Evolutionary conservation across 2,888 invertebrate species (phyloP).

Genomic region (Carcina quercana): DNA sequence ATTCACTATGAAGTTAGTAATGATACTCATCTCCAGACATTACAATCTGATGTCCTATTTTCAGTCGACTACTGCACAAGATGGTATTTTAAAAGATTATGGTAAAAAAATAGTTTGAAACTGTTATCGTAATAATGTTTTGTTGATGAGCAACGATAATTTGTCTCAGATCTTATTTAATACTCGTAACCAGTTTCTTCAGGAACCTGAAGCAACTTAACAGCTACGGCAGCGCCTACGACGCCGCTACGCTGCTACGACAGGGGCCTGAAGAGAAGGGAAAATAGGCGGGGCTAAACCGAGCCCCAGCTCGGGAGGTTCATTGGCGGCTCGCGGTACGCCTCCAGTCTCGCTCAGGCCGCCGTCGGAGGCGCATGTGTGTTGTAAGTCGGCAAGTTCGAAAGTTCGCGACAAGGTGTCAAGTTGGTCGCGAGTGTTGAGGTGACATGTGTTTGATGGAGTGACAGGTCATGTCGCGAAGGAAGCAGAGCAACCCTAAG

Average conservation of each 20-base stretch:
- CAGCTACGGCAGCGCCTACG: slow-evolving; percentile 8
- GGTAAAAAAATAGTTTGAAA: not conserved
- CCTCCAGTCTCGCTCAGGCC: slow-evolving; percentile 42
- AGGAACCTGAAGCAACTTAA: not conserved
- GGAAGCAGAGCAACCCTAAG: slow-evolving; percentile 97
- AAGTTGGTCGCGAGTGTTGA: slow-evolving; percentile 33
- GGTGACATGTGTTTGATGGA: slow-evolving; percentile 50
- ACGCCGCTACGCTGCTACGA: slow-evolving; percentile 28
- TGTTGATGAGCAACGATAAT: too few species aligned
- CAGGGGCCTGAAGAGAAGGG: slow-evolving; percentile 23
- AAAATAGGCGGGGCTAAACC: slow-evolving; percentile 42
- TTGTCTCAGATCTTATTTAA: too few species aligned
- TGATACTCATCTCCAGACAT: too few species aligned
- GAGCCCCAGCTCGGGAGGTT: slow-evolving; percentile 17
- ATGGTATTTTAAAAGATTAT: too few species aligned
- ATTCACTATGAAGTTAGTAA: too few species aligned
- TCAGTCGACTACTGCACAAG: too few species aligned
- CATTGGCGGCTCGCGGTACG: slow-evolving; percentile 7
- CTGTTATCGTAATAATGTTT: not conserved
- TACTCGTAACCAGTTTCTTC: not conserved
- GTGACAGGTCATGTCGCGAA: slow-evolving; percentile 86
- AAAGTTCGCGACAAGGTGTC: slow-evolving; percentile 3
- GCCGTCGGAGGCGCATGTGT: slow-evolving; percentile 30
- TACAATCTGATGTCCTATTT: too few species aligned
- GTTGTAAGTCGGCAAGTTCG: slow-evolving; percentile 2